phyloP scores from a whole-genome alignment of 1,140 invertebrate genomes.

The Tribolium castaneum region DNA sequence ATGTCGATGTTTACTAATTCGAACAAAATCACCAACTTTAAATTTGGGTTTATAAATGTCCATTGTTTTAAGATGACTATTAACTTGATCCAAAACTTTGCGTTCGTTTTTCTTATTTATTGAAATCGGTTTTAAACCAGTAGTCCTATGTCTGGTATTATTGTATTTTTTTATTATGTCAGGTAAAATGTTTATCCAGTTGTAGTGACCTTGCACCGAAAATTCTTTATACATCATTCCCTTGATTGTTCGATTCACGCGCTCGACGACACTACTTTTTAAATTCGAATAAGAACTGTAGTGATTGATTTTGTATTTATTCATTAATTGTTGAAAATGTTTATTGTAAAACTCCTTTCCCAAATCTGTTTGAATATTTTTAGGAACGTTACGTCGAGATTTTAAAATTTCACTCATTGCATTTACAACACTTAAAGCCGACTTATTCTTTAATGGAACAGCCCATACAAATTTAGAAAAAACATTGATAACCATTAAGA shows the following conservation, averaged over 20 bases:
- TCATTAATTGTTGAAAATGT: slow-evolving; percentile 27
- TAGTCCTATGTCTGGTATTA: slow-evolving; percentile 12
- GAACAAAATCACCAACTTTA: slow-evolving; percentile 57
- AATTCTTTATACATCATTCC: background rate
- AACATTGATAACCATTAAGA: slow-evolving; percentile 65
- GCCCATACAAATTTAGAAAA: slow-evolving; percentile 60
- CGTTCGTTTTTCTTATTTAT: slow-evolving; percentile 3
- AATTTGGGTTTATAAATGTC: background rate
- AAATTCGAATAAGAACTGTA: slow-evolving; percentile 35
- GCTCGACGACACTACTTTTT: background rate
- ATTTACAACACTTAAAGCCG: background rate
- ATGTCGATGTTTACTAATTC: slow-evolving; percentile 62
- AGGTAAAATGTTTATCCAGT: slow-evolving; percentile 3
- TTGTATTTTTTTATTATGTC: slow-evolving; percentile 9
- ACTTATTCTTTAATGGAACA: background rate
- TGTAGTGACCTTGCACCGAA: background rate
- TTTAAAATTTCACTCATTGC: background rate
- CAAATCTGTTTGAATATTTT: slow-evolving; percentile 38
- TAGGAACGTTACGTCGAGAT: background rate
- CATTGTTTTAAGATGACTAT: background rate
- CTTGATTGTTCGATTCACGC: slow-evolving; percentile 1
- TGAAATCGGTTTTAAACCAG: background rate
- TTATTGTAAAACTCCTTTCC: slow-evolving; percentile 45
- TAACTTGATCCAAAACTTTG: background rate
- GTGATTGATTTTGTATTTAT: slow-evolving; percentile 38